Percentiles rank a stretch among this genome's conserved stretches.
phyloP scores from a whole-genome alignment of 1,140 invertebrate genomes.

The Heliconius himera region DNA sequence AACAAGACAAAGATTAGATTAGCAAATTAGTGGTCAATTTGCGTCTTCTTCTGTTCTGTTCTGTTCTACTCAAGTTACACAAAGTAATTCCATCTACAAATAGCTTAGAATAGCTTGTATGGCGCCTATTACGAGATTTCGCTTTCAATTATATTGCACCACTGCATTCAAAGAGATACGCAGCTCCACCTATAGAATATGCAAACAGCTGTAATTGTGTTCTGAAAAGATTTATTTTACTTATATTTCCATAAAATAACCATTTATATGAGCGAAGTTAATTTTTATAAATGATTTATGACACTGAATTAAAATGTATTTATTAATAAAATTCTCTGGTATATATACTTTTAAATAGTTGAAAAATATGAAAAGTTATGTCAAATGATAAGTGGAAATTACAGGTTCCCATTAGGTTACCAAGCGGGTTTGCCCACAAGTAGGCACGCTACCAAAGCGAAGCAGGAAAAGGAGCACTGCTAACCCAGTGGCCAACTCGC shows the following conservation, averaged over 20 bases:
- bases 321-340: neutral
- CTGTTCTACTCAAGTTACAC: neutral
- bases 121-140: slow-evolving; percentile 44
- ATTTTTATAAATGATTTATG: slow-evolving; percentile 16
- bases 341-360: neutral
- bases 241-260: slow-evolving; percentile 30
- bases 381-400: slow-evolving; percentile 32
- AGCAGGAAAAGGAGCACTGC: slow-evolving; percentile 76
- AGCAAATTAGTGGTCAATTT: neutral
- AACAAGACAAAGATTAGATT: slow-evolving; percentile 9
- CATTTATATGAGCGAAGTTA: slow-evolving; percentile 22
- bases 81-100: neutral
- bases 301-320: neutral
- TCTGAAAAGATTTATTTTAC: slow-evolving; percentile 30
- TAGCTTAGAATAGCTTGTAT: slow-evolving; percentile 21
- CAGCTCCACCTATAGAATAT: slow-evolving; percentile 40
- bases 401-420: slow-evolving; percentile 40
- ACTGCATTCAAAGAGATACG: slow-evolving; percentile 30
- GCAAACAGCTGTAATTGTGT: slow-evolving; percentile 46
- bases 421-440: slow-evolving; percentile 43
- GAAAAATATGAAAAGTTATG: neutral
- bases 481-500: slow-evolving; percentile 79
- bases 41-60: neutral
- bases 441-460: slow-evolving; percentile 61
- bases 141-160: slow-evolving; percentile 50